Evolutionary conservation across 2,113 vertebrate species (phyloP).

Genomic region (Hiodon alosoides): DNA sequence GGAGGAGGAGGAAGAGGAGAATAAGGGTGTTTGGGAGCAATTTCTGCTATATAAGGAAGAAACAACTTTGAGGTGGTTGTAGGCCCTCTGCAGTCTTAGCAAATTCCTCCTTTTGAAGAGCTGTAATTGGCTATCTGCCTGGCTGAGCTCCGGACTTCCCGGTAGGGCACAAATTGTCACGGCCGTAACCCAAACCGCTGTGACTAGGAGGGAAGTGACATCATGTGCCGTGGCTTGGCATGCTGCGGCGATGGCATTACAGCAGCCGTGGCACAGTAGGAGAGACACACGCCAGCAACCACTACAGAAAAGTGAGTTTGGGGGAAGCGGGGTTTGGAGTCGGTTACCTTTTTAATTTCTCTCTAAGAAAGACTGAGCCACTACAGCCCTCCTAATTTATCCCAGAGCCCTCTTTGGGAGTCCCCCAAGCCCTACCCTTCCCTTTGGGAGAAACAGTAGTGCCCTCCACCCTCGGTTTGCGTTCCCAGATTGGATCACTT

Average conservation of each 20-base stretch:
- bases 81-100: background rate
- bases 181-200: slow-evolving; percentile 60
- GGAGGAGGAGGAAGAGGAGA: background rate
- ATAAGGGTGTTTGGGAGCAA: background rate
- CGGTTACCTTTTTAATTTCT: slow-evolving; percentile 30
- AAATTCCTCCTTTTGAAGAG: slow-evolving; percentile 3
- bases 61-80: background rate
- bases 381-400: slow-evolving; percentile 26
- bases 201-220: slow-evolving; percentile 70
- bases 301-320: slow-evolving; percentile 27
- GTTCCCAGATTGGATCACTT: slow-evolving; percentile 17
- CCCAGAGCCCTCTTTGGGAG: slow-evolving; percentile 20
- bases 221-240: slow-evolving; percentile 63
- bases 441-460: slow-evolving; percentile 18
- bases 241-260: slow-evolving; percentile 51
- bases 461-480: background rate
- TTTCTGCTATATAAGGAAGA: slow-evolving; percentile 7
- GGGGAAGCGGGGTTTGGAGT: slow-evolving; percentile 40
- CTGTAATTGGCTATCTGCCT: slow-evolving; percentile 32
- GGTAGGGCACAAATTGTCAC: slow-evolving; percentile 60
- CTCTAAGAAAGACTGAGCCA: slow-evolving; percentile 5
- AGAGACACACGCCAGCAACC: slow-evolving; percentile 42
- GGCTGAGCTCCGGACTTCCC: slow-evolving; percentile 51
- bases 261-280: slow-evolving; percentile 52
- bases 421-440: background rate